Evolutionary conservation across 1,140 invertebrate genomes (phyloP).

Genomic region (Papilio polytes): DNA sequence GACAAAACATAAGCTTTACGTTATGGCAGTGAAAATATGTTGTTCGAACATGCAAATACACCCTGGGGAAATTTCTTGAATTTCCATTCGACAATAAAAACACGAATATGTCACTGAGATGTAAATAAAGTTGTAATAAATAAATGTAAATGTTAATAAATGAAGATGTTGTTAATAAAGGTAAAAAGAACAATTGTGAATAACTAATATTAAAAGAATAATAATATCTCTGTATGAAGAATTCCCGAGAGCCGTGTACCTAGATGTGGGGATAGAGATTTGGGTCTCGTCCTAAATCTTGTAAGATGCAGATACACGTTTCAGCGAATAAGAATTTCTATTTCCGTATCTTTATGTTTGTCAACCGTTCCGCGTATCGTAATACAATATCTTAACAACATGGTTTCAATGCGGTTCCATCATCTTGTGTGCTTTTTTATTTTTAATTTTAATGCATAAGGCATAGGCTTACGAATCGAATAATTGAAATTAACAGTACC

Average conservation of each 20-base stretch:
- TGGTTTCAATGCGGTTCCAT: background rate
- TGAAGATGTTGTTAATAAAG: no score
- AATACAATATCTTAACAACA: background rate
- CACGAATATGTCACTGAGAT: background rate
- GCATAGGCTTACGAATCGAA: background rate
- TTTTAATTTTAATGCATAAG: background rate
- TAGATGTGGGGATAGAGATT: background rate
- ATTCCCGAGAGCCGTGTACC: background rate
- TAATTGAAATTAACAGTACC: no score
- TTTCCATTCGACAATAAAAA: constrained; percentile 1
- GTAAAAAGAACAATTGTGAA: background rate
- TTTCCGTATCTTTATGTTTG: constrained; percentile 19
- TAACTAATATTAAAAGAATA: background rate
- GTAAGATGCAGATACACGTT: constrained; percentile 9
- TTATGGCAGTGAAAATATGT: constrained; percentile 5
- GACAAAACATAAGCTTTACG: background rate
- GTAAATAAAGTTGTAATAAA: background rate
- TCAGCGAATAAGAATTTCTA: background rate
- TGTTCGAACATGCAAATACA: background rate
- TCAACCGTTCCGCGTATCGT: background rate
- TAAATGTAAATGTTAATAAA: no score
- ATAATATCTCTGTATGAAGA: background rate
- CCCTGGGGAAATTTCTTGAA: background rate
- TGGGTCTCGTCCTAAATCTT: constrained; percentile 24
- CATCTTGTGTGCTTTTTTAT: background rate